Evolutionary conservation across 2,113 vertebrate species (phyloP), one percentile per base, ranked within the genome.

Genomic region (Nyctibius bracteatus): DNA sequence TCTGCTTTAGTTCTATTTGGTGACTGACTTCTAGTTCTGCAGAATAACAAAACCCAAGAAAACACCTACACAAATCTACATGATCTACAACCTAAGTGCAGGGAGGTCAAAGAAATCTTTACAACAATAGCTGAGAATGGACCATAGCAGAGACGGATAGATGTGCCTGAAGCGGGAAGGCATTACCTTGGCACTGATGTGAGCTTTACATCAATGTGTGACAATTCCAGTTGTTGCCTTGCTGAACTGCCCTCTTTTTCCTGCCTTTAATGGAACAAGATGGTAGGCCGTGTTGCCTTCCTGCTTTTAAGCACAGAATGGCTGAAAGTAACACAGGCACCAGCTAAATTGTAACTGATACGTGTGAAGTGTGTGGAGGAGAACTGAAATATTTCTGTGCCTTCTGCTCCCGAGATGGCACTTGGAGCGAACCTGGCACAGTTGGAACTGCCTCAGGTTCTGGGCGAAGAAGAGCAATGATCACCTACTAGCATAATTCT

Each of bases 51-150:
- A 65, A 28, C 30, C 77, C n/a, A 63, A 84, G 91, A 43, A 77
- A 92, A 81, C 86, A 75, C 55, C 39, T 47, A 71, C 89, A 81
- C 82, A 81, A 72, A 86, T 67, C 63, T 81, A 58, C 25, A 10
- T 35, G 47, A 79, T 95, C 86, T 96, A 31, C 92, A 94, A 83
- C 63, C 86, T 20, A 28, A 61, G 83, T 52, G 27, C 57, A 58
- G 70, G 73, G 81, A 94, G 66, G 88, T 91, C 57, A 68, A 55
- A 84, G 72, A 92, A 92, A 91, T 47, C 77, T 93, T 67, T 63
- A 37, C 54, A 84, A 5, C 77, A 78, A 27, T 65, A 95, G 80
- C 81, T 89, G 86, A 81, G 83, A 96, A 65, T 52, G 77, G 72
- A 39, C 68, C 23, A 9, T 27, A 81, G 80, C 35, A 52, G 52